Base-by-base conservation (phyloP, 2,888 invertebrate genomes). In the Endotricha flammealis region DNA sequence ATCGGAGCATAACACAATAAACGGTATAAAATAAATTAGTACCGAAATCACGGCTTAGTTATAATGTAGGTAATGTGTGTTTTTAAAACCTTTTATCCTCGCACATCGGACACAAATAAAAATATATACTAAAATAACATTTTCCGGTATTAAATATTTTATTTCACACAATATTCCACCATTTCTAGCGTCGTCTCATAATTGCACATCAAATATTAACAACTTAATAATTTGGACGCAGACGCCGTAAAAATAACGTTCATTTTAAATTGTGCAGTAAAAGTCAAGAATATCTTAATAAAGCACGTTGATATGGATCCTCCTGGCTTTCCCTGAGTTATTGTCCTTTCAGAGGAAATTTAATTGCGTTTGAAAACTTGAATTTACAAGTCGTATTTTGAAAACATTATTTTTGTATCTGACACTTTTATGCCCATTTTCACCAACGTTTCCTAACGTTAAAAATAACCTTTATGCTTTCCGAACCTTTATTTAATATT, bases 261-360 rank as follows among this genome's bases (percentile, higher is more conserved):
- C 25, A 28, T 32, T 32, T 8, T 10, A 27, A 35, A 35, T 35
- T 31, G 31, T 25, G 25, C 11, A 20, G 30, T 34, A 10, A 28
- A 27, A 20, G 14, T 23, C 10, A 10, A 28, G 12, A 30, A 39
- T 32, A 27, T 32, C 41, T 34, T 38, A 46, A 46, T 46, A 36
- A 46, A 48, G 41, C 32, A 32, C 36, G 34, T 39, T 39, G 37
- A 41, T 27, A 30, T 29, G 29, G 32, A 32, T 32, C 32, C 32
- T 10, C 37, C 32, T 38, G 41, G 20, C 28, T 32, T 11, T 12
- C 38, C 28, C 8, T 7, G 32, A 48, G 48, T 56, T 48, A 55
- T 51, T 48, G 43, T 35, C 36, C 33, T 37, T 42, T 42, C 30
- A 42, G 30, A 32, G 32, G 13, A 50, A 53, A 52, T 53, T 46